These are phyloP conservation scores for Vidua macroura DNA, from an alignment of 2,113 vertebrate species.

Conservation along the genomic window DNA sequence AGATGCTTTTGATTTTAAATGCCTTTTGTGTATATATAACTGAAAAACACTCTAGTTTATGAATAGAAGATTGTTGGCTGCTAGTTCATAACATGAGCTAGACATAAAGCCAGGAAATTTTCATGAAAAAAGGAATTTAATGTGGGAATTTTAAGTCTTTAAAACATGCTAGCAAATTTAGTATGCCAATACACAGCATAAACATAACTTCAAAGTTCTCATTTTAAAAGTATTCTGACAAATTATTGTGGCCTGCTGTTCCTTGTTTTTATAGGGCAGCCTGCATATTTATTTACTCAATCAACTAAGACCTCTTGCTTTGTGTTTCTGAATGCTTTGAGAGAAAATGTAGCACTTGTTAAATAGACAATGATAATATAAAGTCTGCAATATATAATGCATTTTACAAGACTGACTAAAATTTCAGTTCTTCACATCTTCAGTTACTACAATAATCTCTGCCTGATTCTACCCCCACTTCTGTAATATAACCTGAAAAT, in stretches of 20 bases:
- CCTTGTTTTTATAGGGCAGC: background rate
- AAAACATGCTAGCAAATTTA: background rate
- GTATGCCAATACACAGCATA: background rate
- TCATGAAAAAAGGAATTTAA: background rate
- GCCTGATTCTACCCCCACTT: background rate
- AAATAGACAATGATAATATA: background rate
- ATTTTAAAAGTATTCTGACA: background rate
- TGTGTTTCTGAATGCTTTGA: background rate
- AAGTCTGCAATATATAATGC: background rate
- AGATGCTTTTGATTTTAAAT: slow-evolving; percentile 1
- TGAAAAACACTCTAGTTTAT: background rate
- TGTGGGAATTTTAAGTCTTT: background rate
- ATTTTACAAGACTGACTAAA: background rate
- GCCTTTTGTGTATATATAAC: background rate
- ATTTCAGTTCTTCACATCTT: background rate
- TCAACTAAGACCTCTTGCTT: background rate
- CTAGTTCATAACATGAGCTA: background rate
- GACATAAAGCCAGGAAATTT: background rate
- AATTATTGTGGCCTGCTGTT: background rate
- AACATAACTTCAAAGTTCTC: background rate
- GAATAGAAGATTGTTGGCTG: background rate
- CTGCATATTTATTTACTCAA: background rate
- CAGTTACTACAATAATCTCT: background rate
- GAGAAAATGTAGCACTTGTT: background rate
- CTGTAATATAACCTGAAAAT: background rate